phyloP scores from a whole-genome alignment of 1,140 invertebrate species.

The Plectus sambesii region DNA sequence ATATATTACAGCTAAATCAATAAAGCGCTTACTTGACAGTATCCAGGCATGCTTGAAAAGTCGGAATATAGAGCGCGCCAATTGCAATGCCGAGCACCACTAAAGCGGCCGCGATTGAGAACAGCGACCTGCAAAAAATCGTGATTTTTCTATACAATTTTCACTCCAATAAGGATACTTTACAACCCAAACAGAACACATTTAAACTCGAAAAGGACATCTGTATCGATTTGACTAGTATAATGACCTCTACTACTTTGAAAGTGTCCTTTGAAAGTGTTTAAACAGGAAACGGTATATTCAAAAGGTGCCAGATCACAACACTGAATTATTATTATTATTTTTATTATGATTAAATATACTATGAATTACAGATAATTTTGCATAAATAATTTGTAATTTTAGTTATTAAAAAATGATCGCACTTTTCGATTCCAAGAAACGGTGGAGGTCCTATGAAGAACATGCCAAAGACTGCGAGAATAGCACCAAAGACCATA shows the following conservation, averaged over 20 bases:
- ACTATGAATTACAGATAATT: no score
- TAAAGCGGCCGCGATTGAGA: conserved; percentile 40
- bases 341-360: no score
- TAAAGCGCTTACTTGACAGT: conserved; percentile 37
- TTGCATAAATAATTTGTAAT: no score
- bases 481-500: conserved; percentile 38
- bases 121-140: conserved; percentile 24
- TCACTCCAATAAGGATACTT: no score
- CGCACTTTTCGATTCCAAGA: conserved; percentile 34
- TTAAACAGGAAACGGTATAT: no score
- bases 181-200: conserved; percentile 5
- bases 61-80: conserved; percentile 44
- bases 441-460: conserved; percentile 42
- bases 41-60: conserved; percentile 43
- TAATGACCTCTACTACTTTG: no score
- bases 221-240: no score
- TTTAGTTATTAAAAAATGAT: conserved; percentile 8
- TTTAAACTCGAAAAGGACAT: conserved; percentile 9
- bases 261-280: no score
- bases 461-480: conserved; percentile 40
- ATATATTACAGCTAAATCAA: no score
- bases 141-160: no score
- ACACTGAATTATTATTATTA: no score
- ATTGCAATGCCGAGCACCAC: conserved; percentile 39
- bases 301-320: no score